Evolutionary conservation across 2,113 vertebrate species (phyloP).

Genomic region (Protobothrops mucrosquamatus): DNA sequence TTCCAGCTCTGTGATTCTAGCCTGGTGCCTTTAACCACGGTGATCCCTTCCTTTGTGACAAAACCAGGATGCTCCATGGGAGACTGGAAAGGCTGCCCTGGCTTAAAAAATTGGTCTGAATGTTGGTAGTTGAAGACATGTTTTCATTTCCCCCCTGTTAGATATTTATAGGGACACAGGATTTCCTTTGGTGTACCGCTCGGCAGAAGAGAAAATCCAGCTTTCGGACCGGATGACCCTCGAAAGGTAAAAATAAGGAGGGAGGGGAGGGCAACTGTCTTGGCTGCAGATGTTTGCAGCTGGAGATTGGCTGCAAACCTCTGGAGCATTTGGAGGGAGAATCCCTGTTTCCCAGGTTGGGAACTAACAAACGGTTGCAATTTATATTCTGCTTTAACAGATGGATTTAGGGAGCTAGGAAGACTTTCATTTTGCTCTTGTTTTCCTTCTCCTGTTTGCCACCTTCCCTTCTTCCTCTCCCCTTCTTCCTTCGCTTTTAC

Average conservation of each 20-base stretch:
- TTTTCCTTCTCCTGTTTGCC: neutral
- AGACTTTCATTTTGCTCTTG: neutral
- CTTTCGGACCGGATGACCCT: slow-evolving; percentile 80
- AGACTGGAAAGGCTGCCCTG: neutral
- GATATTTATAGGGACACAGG: slow-evolving; percentile 66
- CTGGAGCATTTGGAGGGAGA: neutral
- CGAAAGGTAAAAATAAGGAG: slow-evolving; percentile 77
- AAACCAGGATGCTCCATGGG: neutral
- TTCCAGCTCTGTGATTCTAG: neutral
- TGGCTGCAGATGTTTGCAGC: neutral
- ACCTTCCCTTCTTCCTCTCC: neutral
- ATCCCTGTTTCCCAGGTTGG: neutral
- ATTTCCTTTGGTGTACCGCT: slow-evolving; percentile 72
- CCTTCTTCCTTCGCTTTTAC: neutral
- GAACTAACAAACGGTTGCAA: neutral
- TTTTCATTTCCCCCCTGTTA: slow-evolving; percentile 26
- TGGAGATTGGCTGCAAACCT: neutral
- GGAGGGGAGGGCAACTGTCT: neutral
- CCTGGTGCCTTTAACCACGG: neutral
- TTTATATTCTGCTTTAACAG: neutral
- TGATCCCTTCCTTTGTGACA: neutral
- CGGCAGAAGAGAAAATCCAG: slow-evolving; percentile 74
- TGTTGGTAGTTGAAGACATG: neutral
- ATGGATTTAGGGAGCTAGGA: neutral
- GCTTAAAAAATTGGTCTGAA: neutral